These are phyloP conservation scores for Drosophila nasuta DNA, from an alignment of 1,140 invertebrate species.

Conservation along the genomic window DNA sequence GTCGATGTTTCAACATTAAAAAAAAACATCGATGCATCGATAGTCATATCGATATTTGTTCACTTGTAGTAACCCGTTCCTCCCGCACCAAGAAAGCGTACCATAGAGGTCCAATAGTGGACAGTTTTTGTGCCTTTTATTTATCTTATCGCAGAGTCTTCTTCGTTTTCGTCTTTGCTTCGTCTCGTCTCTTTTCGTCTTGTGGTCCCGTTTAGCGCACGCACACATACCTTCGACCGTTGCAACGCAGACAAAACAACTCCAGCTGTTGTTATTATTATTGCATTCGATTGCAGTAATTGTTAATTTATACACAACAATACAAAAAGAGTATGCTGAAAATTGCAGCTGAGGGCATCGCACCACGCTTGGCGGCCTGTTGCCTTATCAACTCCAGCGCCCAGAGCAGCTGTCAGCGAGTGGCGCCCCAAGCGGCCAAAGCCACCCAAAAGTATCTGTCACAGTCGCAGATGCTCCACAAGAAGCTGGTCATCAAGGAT, in stretches of 20 bases:
- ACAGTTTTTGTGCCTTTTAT: slow-evolving; percentile 31
- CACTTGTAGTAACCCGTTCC: slow-evolving; percentile 2
- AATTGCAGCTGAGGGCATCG: slow-evolving; percentile 71
- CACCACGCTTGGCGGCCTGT: slow-evolving; percentile 64
- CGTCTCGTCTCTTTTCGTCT: background rate
- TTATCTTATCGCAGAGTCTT: slow-evolving; percentile 48
- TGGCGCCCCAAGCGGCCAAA: slow-evolving; percentile 53
- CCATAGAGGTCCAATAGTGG: background rate
- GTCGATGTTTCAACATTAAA: too few species aligned
- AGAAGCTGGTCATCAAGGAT: slow-evolving; percentile 80
- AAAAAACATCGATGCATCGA: too few species aligned
- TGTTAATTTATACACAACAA: too few species aligned
- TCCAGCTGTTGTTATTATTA: background rate
- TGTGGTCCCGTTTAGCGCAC: background rate
- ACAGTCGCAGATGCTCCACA: slow-evolving; percentile 60
- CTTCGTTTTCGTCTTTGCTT: background rate
- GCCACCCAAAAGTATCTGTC: slow-evolving; percentile 73
- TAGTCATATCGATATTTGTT: too few species aligned
- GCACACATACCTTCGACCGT: background rate
- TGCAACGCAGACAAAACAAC: slow-evolving; percentile 8
- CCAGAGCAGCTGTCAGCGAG: slow-evolving; percentile 61
- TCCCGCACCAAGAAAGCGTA: slow-evolving; percentile 9
- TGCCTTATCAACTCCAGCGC: slow-evolving; percentile 63
- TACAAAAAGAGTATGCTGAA: slow-evolving; percentile 62
- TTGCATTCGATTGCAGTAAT: background rate